Evolutionary conservation across 2,888 invertebrate genomes (phyloP).

Genomic region (Machimus atricapillus): DNA sequence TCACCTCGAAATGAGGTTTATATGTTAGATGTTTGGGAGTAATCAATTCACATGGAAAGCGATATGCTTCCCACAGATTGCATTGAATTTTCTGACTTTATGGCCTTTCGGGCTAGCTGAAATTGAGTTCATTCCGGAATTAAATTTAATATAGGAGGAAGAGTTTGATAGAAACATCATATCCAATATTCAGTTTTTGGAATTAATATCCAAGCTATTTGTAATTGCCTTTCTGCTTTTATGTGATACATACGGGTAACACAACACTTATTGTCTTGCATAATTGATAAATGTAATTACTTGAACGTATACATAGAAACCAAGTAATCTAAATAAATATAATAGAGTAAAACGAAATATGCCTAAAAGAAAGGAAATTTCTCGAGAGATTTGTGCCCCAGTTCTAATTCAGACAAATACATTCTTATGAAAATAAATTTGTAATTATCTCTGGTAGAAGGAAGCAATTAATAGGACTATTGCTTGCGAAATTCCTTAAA

Average conservation of each 20-base stretch:
- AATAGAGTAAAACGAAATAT: neutral
- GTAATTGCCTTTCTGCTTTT: neutral
- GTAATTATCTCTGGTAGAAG: neutral
- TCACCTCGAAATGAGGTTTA: neutral
- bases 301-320: neutral
- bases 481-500: neutral
- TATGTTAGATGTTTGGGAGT: neutral
- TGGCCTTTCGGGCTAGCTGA: neutral
- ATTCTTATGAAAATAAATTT: neutral
- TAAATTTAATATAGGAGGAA: neutral
- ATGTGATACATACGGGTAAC: neutral
- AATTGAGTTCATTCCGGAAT: neutral
- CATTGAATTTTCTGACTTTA: neutral
- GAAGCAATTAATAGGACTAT: neutral
- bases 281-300: neutral
- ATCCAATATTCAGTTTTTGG: neutral
- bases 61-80: neutral
- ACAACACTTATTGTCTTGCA: neutral
- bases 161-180: neutral
- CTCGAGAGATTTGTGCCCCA: neutral
- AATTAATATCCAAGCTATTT: neutral
- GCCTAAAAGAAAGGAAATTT: neutral
- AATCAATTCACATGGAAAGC: neutral
- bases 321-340: neutral
- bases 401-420: neutral